phyloP scores from a whole-genome alignment of 2,113 vertebrate genomes.

The Sylvilagus bachmani region DNA sequence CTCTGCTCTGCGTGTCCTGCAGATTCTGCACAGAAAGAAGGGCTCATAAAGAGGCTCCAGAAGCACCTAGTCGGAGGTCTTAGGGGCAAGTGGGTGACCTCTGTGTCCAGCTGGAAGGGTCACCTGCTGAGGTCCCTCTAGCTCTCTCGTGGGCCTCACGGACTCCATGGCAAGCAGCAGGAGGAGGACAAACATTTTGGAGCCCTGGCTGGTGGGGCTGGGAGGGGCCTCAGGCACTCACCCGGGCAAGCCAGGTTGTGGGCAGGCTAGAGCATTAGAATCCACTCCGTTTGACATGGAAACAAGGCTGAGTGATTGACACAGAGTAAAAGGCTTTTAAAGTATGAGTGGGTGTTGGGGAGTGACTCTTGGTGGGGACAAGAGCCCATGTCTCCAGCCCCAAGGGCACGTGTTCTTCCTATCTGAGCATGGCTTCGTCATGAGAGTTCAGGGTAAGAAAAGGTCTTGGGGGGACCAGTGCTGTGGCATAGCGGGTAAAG shows the following conservation, averaged over 20 bases:
- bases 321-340: not conserved
- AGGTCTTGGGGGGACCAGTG: too few species aligned
- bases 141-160: not conserved
- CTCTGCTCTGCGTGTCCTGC: not conserved
- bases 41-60: not conserved
- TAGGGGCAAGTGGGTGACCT: not conserved
- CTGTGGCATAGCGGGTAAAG: too few species aligned
- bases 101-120: not conserved
- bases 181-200: not conserved
- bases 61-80: not conserved
- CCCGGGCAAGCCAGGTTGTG: not conserved
- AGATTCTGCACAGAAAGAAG: not conserved
- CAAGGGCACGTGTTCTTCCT: not conserved
- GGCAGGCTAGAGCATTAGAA: slow-evolving; percentile 11
- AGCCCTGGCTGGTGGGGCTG: not conserved
- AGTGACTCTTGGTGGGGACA: not conserved
- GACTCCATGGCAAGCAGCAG: not conserved
- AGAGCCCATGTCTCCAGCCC: not conserved
- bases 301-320: not conserved
- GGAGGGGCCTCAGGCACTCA: not conserved
- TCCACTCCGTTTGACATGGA: slow-evolving; percentile 1
- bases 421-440: not conserved
- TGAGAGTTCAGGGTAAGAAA: too few species aligned
- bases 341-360: not conserved
- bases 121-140: not conserved